phyloP scores from a whole-genome alignment of 2,113 vertebrate genomes.

The Corythoichthys intestinalis region DNA sequence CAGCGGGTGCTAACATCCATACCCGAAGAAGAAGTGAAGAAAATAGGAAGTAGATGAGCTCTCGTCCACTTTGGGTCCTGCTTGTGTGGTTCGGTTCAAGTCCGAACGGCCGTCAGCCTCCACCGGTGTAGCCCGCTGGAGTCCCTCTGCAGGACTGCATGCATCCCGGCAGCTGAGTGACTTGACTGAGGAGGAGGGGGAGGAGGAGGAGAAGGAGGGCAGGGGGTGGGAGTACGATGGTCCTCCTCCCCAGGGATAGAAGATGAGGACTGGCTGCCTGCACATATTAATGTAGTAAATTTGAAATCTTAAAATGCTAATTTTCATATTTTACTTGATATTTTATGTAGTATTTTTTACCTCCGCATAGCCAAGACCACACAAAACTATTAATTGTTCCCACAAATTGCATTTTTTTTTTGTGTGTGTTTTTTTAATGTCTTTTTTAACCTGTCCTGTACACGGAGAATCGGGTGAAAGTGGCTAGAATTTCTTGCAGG shows the following conservation, averaged over 20 bases:
- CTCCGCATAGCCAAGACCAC: no score
- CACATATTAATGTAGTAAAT: no score
- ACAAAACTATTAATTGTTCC: no score
- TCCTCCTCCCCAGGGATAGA: background rate
- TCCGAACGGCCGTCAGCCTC: slow-evolving; percentile 30
- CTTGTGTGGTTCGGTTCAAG: background rate
- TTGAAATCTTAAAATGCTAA: no score
- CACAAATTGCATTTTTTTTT: no score
- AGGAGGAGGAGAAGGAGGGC: background rate
- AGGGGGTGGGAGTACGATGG: slow-evolving; percentile 29
- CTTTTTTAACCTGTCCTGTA: no score
- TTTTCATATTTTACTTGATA: no score
- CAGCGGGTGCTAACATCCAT: background rate
- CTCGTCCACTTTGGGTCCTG: background rate
- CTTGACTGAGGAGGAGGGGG: slow-evolving; percentile 26
- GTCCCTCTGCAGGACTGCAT: slow-evolving; percentile 52
- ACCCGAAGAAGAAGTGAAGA: background rate
- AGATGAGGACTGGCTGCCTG: background rate
- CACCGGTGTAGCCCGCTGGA: slow-evolving; percentile 44
- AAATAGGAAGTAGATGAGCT: background rate
- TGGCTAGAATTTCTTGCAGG: no score
- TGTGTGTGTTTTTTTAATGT: no score
- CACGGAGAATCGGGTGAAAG: no score
- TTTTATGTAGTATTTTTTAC: no score
- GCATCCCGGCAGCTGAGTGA: slow-evolving; percentile 25